Conservation (phyloP, 2,888 invertebrate genomes). For the Polydrusus cervinus region DNA sequence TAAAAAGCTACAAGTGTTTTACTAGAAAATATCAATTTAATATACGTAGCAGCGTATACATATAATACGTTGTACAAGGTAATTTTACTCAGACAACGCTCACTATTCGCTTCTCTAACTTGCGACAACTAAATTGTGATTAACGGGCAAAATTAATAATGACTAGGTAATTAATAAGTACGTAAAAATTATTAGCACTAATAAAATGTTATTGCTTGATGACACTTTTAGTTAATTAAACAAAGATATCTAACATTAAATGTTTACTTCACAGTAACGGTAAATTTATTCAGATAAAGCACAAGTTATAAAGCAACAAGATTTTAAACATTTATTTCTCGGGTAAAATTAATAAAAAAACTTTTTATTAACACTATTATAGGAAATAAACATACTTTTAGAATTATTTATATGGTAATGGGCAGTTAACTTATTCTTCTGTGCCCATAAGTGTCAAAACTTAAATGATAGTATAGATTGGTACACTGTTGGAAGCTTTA, state of each 20-base stretch:
- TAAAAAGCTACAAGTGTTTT: too few relatives aligned
- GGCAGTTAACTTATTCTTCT: background rate
- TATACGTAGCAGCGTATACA: too few relatives aligned
- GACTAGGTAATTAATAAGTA: too few relatives aligned
- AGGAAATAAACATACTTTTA: background rate
- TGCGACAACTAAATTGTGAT: too few relatives aligned
- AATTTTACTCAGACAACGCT: too few relatives aligned
- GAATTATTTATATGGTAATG: background rate
- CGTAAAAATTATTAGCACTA: too few relatives aligned
- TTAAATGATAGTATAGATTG: background rate
- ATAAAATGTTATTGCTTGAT: too few relatives aligned
- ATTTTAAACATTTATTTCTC: background rate
- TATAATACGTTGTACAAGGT: too few relatives aligned
- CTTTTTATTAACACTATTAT: background rate
- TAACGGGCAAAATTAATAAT: too few relatives aligned
- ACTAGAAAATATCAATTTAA: too few relatives aligned
- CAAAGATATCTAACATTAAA: background rate
- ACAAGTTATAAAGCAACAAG: constrained; percentile 1
- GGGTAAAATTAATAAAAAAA: too few relatives aligned
- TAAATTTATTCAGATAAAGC: background rate
- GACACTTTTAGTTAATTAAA: background rate
- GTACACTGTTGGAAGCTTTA: background rate
- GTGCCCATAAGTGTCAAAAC: background rate
- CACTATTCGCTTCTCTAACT: too few relatives aligned
- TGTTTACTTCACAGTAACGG: background rate